Percentiles rank a stretch among this genome's conserved stretches.
These are phyloP conservation scores for Melospiza georgiana DNA, from an alignment of 2,113 vertebrate genomes.

Conservation along the genomic window DNA sequence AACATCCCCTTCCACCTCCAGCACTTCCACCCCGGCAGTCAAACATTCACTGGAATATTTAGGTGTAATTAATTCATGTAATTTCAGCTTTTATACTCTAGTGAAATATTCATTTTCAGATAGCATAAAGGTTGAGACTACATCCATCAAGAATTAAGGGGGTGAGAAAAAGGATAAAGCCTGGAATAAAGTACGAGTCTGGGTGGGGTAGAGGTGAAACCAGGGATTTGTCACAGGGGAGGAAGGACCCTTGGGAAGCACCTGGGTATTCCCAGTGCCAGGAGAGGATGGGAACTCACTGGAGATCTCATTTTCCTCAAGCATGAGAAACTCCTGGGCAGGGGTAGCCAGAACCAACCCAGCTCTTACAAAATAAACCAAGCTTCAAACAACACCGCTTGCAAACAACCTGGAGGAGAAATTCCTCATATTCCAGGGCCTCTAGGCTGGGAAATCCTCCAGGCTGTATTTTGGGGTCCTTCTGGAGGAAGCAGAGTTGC, in stretches of 20 bases:
- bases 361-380: background rate
- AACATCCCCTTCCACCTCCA: background rate
- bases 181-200: rapidly evolving
- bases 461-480: background rate
- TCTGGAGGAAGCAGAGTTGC: background rate
- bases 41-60: background rate
- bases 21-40: rapidly evolving
- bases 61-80: background rate
- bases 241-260: background rate
- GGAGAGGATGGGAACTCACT: background rate
- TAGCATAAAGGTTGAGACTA: background rate
- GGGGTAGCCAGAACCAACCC: background rate
- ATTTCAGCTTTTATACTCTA: slow-evolving; percentile 9
- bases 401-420: background rate
- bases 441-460: background rate
- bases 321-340: rapidly evolving
- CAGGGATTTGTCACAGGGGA: background rate
- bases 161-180: background rate
- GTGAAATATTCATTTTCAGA: slow-evolving; percentile 36
- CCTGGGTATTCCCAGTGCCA: background rate
- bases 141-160: background rate
- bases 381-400: background rate
- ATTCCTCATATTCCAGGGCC: rapidly evolving
- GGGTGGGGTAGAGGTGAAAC: background rate
- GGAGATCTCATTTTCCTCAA: background rate